Evolutionary conservation across 2,797 vertebrate species (phyloP).

Genomic region (Harpagifer antarcticus): DNA sequence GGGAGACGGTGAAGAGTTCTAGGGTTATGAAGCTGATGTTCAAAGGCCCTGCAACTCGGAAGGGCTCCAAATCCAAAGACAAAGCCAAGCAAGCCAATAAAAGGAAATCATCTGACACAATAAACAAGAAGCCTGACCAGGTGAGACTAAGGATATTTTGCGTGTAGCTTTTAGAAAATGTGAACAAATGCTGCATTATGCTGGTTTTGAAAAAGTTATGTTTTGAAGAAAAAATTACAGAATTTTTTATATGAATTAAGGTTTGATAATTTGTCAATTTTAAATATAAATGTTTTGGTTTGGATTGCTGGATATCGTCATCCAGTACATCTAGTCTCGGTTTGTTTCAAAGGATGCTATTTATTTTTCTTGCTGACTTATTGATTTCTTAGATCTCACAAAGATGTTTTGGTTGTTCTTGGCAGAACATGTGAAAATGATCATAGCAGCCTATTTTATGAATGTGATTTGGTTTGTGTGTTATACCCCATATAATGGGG

Average conservation of each 20-base stretch:
- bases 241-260: not conserved
- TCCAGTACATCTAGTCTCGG: conserved; percentile 3
- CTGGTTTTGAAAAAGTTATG: not conserved
- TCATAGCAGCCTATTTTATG: conserved; percentile 60
- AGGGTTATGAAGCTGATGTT: conserved; percentile 84
- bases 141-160: conserved; percentile 72
- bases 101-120: conserved; percentile 79
- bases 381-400: conserved; percentile 32
- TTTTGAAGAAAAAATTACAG: conserved; percentile 2
- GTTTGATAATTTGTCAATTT: too few relatives aligned
- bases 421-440: conserved; percentile 71
- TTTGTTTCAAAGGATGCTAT: conserved; percentile 3
- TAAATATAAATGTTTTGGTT: too few relatives aligned
- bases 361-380: conserved; percentile 28
- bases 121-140: conserved; percentile 83
- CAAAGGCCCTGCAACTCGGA: conserved; percentile 81
- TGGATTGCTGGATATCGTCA: not conserved
- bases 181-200: not conserved
- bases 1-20: conserved; percentile 88
- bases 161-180: not conserved
- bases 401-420: conserved; percentile 50
- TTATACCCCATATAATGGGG: conserved; percentile 39
- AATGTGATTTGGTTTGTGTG: conserved; percentile 58
- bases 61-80: conserved; percentile 76
- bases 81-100: conserved; percentile 77